Percentiles rank a stretch among this genome's conserved stretches.
phyloP scores from a whole-genome alignment of 2,888 invertebrate species.

The Sepiola atlantica region DNA sequence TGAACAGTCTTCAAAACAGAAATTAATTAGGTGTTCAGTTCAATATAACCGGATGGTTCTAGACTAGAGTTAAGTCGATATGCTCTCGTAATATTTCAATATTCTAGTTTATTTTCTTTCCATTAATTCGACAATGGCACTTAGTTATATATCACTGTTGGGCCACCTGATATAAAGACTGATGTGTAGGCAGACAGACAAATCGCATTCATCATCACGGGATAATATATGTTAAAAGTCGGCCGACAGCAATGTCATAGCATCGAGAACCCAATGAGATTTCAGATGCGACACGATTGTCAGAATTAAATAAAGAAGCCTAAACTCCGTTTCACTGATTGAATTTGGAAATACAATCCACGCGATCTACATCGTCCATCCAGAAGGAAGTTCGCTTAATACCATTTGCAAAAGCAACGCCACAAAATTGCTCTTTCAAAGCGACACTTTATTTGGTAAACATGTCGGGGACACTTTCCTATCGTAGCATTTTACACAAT shows the following conservation, averaged over 20 bases:
- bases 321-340: background rate
- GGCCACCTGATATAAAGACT: background rate
- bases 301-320: conserved; percentile 32
- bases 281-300: background rate
- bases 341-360: background rate
- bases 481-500: background rate
- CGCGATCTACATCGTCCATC: background rate
- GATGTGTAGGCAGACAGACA: background rate
- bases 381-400: conserved; percentile 16
- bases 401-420: conserved; percentile 32
- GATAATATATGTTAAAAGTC: background rate
- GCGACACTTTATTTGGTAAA: background rate
- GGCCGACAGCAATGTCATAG: background rate
- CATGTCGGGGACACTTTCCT: background rate
- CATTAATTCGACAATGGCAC: background rate
- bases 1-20: too few species aligned
- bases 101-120: too few species aligned
- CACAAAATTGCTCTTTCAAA: background rate
- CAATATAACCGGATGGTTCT: too few species aligned
- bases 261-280: conserved; percentile 32
- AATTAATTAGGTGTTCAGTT: too few species aligned
- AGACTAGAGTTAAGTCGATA: too few species aligned
- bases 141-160: background rate
- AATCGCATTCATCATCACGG: background rate
- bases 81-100: too few species aligned